A percentile compares a stretch with the other conserved stretches of the same genome.
phyloP scores from a whole-genome alignment of 1,140 invertebrate genomes.

The Pomacea maculata region DNA sequence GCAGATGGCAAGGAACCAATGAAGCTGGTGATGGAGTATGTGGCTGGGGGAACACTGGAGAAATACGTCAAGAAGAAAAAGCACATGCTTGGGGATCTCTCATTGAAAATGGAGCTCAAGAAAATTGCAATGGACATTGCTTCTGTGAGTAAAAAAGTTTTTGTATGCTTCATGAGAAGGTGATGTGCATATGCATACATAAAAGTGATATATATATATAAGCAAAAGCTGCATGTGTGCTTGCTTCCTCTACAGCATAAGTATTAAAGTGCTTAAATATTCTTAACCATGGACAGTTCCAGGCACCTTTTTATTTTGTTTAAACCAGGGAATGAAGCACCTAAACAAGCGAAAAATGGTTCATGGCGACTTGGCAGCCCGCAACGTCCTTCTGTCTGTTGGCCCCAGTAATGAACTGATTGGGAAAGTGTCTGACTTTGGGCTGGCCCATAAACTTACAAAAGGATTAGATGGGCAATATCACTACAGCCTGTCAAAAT shows the following conservation, averaged over 20 bases:
- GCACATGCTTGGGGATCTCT: background rate
- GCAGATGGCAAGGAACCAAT: background rate
- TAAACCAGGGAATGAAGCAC: slow-evolving; percentile 17
- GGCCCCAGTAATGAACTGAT: no score
- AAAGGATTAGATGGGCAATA: background rate
- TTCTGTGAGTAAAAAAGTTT: background rate
- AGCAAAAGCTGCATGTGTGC: background rate
- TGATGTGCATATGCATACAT: no score
- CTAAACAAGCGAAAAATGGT: background rate
- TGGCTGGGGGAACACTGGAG: slow-evolving; percentile 9
- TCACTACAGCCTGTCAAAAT: background rate
- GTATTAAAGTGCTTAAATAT: background rate
- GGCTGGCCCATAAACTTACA: slow-evolving; percentile 10
- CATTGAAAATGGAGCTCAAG: background rate
- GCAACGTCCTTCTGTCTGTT: slow-evolving; percentile 11
- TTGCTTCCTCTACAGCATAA: background rate
- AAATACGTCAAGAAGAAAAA: background rate
- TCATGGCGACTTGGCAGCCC: slow-evolving; percentile 17
- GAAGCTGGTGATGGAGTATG: slow-evolving; percentile 16
- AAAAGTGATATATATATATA: no score
- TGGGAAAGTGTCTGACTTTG: slow-evolving; percentile 15
- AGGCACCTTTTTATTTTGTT: no score
- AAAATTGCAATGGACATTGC: background rate
- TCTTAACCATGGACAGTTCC: background rate
- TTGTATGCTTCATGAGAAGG: no score